These are phyloP conservation scores for Phyto melanocephala DNA, from an alignment of 2,888 invertebrate genomes.

Conservation along the genomic window DNA sequence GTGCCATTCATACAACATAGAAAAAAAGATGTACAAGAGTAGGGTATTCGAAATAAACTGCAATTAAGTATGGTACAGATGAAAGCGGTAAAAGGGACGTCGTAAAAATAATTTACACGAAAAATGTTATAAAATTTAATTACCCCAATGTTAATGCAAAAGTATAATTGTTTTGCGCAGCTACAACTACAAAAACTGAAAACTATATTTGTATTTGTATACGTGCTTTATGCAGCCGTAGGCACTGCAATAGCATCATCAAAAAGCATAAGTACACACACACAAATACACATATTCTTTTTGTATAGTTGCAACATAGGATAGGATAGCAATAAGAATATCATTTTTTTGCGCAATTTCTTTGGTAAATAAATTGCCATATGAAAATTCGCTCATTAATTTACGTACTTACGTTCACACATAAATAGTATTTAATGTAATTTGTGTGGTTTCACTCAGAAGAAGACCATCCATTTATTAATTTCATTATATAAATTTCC, in stretches of 20 bases:
- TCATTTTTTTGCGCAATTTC: neutral
- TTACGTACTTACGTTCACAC: neutral
- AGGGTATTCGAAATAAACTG: conserved; percentile 4
- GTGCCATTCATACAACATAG: too few species aligned
- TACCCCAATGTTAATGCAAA: conserved; percentile 62
- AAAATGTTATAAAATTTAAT: conserved; percentile 65
- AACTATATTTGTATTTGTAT: neutral
- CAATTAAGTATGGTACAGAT: neutral
- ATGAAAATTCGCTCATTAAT: neutral
- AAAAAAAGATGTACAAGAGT: too few species aligned
- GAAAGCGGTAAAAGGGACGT: neutral
- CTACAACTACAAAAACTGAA: conserved; percentile 5
- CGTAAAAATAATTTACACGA: conserved; percentile 60
- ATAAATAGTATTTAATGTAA: neutral
- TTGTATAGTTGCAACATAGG: neutral
- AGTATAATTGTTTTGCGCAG: conserved; percentile 57
- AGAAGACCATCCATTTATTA: too few species aligned
- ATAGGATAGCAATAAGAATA: neutral
- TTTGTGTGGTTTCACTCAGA: neutral
- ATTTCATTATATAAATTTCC: too few species aligned
- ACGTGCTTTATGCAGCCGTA: neutral
- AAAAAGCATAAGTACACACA: neutral
- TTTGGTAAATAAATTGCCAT: conserved; percentile 4
- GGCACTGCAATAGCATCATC: neutral
- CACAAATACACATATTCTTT: neutral